Conservation (phyloP, 2,888 invertebrate genomes). For the Tyria jacobaeae region DNA sequence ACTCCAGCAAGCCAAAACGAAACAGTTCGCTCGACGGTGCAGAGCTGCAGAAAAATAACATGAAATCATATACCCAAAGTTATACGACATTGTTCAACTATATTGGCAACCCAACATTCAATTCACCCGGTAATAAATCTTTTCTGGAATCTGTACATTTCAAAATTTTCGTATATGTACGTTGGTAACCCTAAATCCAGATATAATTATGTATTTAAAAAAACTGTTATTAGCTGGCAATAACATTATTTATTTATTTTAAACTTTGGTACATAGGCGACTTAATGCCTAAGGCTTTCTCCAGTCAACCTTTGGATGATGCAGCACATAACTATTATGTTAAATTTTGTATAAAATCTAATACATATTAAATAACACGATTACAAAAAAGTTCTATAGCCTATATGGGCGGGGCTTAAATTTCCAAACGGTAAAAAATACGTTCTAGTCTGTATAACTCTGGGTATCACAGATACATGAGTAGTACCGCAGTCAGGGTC, state of each 20-base stretch:
- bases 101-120: background rate
- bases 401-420: no score
- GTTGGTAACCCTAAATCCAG: background rate
- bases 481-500: slow-evolving; percentile 57
- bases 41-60: slow-evolving; percentile 31
- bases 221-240: no score
- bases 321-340: no score
- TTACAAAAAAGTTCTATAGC: no score
- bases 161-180: background rate
- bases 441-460: slow-evolving; percentile 14
- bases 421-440: background rate
- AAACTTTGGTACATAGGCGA: no score
- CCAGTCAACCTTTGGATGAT: no score
- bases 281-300: no score
- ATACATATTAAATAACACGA: no score
- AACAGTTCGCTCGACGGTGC: slow-evolving; percentile 43
- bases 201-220: no score
- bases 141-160: background rate
- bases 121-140: background rate
- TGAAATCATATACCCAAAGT: slow-evolving; percentile 7
- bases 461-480: slow-evolving; percentile 13
- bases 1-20: slow-evolving; percentile 43
- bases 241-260: no score
- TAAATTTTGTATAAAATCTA: no score
- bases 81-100: slow-evolving; percentile 1